Conservation (phyloP, 1,140 invertebrate genomes). For the Rhynchophorus ferrugineus region DNA sequence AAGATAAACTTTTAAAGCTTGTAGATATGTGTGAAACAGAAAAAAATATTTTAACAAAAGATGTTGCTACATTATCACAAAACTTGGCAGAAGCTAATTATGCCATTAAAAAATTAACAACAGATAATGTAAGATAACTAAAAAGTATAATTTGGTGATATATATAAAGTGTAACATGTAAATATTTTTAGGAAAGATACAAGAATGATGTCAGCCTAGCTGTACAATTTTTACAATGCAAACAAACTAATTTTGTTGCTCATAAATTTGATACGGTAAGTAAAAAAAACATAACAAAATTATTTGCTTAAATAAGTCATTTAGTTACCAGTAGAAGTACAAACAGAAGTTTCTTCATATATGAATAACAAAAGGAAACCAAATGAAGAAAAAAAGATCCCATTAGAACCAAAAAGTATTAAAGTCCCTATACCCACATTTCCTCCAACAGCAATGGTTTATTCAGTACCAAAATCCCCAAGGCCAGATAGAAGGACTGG, state of each 20-base stretch:
- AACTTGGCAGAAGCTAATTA: constrained; percentile 83
- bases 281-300: neutral
- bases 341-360: constrained; percentile 77
- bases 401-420: constrained; percentile 56
- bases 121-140: constrained; percentile 78
- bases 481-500: constrained; percentile 32
- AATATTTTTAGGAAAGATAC: constrained; percentile 70
- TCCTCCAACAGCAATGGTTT: constrained; percentile 83
- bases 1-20: constrained; percentile 88
- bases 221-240: constrained; percentile 89
- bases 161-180: no score
- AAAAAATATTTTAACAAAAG: constrained; percentile 77
- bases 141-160: constrained; percentile 2
- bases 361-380: constrained; percentile 61
- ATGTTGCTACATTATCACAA: constrained; percentile 79
- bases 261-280: constrained; percentile 88
- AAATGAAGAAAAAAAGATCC: constrained; percentile 39
- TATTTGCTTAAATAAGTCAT: no score
- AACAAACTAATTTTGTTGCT: constrained; percentile 88
- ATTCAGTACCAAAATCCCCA: constrained; percentile 54
- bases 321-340: constrained; percentile 82
- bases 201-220: constrained; percentile 91
- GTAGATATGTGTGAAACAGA: constrained; percentile 91
- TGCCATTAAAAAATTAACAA: constrained; percentile 75
- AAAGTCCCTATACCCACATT: constrained; percentile 78